phyloP scores from a whole-genome alignment of 2,888 invertebrate genomes.

The Bibio marci region DNA sequence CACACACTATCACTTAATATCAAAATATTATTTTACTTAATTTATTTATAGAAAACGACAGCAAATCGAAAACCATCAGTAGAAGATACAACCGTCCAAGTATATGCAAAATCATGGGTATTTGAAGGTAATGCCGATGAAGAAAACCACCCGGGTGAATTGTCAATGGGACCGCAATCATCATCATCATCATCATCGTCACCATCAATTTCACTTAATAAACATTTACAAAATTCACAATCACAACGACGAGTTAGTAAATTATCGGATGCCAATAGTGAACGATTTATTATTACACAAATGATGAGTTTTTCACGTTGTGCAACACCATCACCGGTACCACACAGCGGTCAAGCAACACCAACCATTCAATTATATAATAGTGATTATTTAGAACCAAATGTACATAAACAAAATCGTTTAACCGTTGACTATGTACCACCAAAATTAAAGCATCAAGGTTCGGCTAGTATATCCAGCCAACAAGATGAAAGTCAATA shows the following conservation, averaged over 20 bases:
- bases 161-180: conserved; percentile 1
- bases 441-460: conserved; percentile 8
- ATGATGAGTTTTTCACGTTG: conserved; percentile 33
- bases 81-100: conserved; percentile 3
- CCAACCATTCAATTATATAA: conserved; percentile 1
- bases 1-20: too few species aligned
- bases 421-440: conserved; percentile 24
- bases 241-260: conserved; percentile 6
- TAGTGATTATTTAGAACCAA: conserved; percentile 15
- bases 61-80: background rate
- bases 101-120: conserved; percentile 32
- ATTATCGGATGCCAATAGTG: conserved; percentile 26
- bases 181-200: conserved; percentile 10
- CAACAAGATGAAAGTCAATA: conserved; percentile 23
- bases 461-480: conserved; percentile 22
- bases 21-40: too few species aligned
- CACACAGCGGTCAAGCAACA: conserved; percentile 19
- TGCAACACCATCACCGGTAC: conserved; percentile 28
- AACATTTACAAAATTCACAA: background rate
- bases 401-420: conserved; percentile 31
- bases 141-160: background rate
- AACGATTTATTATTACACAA: conserved; percentile 27
- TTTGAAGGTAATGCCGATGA: conserved; percentile 17
- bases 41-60: conserved; percentile 14
- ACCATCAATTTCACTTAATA: conserved; percentile 13